Evolutionary conservation across 2,113 vertebrate genomes (phyloP).

Genomic region (Tachuris rubrigastra): DNA sequence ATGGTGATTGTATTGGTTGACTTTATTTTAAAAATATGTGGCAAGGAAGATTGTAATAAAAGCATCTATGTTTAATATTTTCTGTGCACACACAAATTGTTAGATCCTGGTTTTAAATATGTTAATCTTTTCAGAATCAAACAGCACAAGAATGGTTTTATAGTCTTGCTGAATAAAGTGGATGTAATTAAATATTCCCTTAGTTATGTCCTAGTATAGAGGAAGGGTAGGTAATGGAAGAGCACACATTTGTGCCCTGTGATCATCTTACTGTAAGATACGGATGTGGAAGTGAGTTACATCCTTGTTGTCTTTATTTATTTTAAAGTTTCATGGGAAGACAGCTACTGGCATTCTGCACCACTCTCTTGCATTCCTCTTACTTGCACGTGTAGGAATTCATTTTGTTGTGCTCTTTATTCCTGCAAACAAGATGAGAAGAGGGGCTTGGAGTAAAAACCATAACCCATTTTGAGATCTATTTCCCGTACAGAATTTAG

Average conservation of each 20-base stretch:
- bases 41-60: slow-evolving; percentile 73
- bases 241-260: neutral
- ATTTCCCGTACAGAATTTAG: neutral
- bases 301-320: neutral
- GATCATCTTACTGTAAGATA: neutral
- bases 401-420: neutral
- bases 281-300: neutral
- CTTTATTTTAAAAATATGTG: slow-evolving; percentile 50
- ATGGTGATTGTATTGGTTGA: slow-evolving; percentile 54
- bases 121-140: slow-evolving; percentile 19
- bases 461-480: neutral
- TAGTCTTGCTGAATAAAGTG: slow-evolving; percentile 41
- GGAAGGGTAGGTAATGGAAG: neutral
- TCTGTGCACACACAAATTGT: slow-evolving; percentile 20
- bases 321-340: neutral
- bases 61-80: slow-evolving; percentile 36
- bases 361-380: neutral
- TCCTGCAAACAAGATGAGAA: neutral
- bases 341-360: neutral
- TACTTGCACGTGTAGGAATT: neutral
- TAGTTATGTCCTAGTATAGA: neutral
- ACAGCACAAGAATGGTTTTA: slow-evolving; percentile 6
- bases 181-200: slow-evolving; percentile 28
- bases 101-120: slow-evolving; percentile 57
- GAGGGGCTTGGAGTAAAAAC: neutral